phyloP scores from a whole-genome alignment of 2,888 invertebrate genomes.

The Entomobrya multifasciata region DNA sequence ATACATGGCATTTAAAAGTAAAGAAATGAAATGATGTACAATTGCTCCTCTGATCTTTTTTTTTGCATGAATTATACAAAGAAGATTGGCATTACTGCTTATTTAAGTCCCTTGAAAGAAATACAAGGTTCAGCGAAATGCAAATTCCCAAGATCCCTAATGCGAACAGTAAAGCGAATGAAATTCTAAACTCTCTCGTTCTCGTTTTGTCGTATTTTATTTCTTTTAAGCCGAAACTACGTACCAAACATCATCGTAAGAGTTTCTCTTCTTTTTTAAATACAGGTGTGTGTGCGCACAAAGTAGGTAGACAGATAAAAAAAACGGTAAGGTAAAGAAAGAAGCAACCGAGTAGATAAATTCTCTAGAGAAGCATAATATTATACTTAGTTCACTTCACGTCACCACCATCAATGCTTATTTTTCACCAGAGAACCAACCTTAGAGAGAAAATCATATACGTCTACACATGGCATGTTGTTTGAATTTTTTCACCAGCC shows the following conservation, averaged over 20 bases:
- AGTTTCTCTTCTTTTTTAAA: not conserved
- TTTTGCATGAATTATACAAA: not conserved
- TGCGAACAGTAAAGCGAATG: not conserved
- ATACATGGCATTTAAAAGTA: slow-evolving; percentile 14
- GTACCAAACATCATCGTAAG: too few species aligned
- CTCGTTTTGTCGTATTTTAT: too few species aligned
- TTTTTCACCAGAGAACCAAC: too few species aligned
- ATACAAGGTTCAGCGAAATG: not conserved
- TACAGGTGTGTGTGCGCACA: not conserved
- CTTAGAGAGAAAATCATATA: too few species aligned
- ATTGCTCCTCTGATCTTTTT: not conserved
- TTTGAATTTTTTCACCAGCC: not conserved
- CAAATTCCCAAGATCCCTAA: slow-evolving; percentile 20
- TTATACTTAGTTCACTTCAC: not conserved
- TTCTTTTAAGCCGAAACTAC: too few species aligned
- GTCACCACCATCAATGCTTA: not conserved
- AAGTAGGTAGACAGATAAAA: not conserved
- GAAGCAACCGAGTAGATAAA: not conserved
- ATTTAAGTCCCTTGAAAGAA: not conserved
- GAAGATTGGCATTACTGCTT: not conserved
- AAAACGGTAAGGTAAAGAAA: not conserved
- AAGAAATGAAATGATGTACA: not conserved
- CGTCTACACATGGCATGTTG: too few species aligned
- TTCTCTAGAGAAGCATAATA: slow-evolving; percentile 8
- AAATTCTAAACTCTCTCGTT: too few species aligned